Percentiles rank a stretch among this genome's conserved stretches.
Conservation (phyloP, 2,888 invertebrate species). For the Pachymerium ferrugineum region DNA sequence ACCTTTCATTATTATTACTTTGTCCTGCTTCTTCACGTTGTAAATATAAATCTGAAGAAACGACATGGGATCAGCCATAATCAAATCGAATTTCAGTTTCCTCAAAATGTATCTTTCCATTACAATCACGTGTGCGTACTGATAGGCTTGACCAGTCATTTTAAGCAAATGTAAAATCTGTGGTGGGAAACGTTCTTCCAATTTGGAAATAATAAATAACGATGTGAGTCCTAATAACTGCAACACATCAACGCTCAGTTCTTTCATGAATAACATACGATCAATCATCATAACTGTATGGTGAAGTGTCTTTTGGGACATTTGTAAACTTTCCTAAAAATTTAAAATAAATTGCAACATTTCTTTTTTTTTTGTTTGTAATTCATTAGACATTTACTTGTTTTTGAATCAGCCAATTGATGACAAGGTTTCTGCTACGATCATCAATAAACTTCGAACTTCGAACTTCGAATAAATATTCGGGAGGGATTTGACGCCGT, state of each 20-base stretch:
- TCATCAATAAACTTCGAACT: background rate
- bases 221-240: background rate
- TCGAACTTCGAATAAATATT: background rate
- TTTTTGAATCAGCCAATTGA: background rate
- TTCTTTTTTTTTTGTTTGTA: too few relatives aligned
- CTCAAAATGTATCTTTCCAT: slow-evolving; percentile 32
- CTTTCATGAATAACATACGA: background rate
- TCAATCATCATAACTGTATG: background rate
- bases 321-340: background rate
- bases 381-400: background rate
- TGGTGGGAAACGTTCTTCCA: background rate
- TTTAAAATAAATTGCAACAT: background rate
- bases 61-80: slow-evolving; percentile 31
- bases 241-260: background rate
- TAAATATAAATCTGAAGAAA: slow-evolving; percentile 29
- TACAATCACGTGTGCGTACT: background rate
- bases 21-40: background rate
- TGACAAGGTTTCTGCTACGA: background rate
- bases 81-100: slow-evolving; percentile 24
- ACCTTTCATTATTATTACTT: background rate
- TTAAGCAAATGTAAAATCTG: too few relatives aligned
- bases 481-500: background rate
- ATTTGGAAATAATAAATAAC: background rate
- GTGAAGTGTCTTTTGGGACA: background rate
- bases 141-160: slow-evolving; percentile 29